phyloP scores from a whole-genome alignment of 2,888 invertebrate genomes.

The Pristionchus exspectatus region DNA sequence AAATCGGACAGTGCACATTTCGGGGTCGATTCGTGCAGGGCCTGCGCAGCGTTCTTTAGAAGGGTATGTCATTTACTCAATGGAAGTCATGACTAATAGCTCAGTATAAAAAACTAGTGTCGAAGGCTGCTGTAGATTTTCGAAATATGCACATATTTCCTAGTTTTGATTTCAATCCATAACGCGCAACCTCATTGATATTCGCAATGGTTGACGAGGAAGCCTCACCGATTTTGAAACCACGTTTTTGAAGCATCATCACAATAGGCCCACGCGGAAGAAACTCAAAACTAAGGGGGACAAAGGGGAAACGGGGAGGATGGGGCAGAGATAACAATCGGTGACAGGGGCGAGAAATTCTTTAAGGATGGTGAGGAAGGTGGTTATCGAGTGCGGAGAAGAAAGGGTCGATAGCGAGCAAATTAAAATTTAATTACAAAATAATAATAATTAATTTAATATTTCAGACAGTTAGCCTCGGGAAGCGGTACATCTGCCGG shows the following conservation, averaged over 20 bases:
- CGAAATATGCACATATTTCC: not conserved
- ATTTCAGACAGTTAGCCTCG: conserved; percentile 45
- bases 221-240: not conserved
- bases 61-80: not conserved
- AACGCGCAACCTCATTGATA: not conserved
- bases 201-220: not conserved
- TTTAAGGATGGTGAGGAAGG: not conserved
- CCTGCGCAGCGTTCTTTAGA: conserved; percentile 51
- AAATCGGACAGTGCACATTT: conserved; percentile 53
- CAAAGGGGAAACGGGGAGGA: not conserved
- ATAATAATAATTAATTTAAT: not conserved
- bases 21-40: conserved; percentile 52
- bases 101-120: not conserved
- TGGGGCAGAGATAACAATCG: not conserved
- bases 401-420: not conserved
- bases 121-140: not conserved
- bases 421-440: not conserved
- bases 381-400: not conserved
- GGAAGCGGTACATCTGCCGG: conserved; percentile 46
- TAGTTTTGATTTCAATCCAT: not conserved
- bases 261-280: not conserved
- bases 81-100: not conserved
- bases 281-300: not conserved
- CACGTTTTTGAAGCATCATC: not conserved
- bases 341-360: not conserved